Conservation (phyloP, 2,888 invertebrate species). For the Chrysolina americana region DNA sequence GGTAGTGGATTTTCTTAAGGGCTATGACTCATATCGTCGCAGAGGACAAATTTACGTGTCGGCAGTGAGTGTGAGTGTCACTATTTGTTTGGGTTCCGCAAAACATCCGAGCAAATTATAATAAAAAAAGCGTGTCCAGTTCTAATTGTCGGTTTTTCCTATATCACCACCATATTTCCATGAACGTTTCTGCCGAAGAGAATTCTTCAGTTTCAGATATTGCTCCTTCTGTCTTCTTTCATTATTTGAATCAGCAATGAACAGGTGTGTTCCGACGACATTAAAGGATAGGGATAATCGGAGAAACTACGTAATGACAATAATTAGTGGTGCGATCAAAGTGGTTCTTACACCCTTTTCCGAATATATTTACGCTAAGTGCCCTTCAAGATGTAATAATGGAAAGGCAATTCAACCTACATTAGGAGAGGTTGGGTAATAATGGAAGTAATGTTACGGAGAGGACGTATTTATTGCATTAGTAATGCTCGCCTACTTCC, state of each 20-base stretch:
- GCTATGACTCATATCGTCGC: no score
- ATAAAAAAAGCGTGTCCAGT: no score
- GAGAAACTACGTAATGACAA: constrained; percentile 24
- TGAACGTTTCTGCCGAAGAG: not conserved
- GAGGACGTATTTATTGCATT: not conserved
- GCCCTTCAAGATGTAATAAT: constrained; percentile 15
- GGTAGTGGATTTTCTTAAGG: no score
- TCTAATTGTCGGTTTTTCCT: no score
- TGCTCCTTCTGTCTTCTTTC: not conserved
- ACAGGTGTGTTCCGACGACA: constrained; percentile 1
- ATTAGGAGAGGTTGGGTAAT: constrained; percentile 4
- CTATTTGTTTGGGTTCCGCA: no score
- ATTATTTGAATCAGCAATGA: not conserved
- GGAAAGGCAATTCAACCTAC: not conserved
- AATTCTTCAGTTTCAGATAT: not conserved
- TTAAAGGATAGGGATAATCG: constrained; percentile 9
- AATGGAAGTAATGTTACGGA: not conserved
- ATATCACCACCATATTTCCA: no score
- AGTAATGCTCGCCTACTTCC: not conserved
- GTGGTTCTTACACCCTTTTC: constrained; percentile 22
- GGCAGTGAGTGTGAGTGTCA: no score
- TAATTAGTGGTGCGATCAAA: constrained; percentile 24
- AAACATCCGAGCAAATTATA: no score
- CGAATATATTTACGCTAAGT: constrained; percentile 15
- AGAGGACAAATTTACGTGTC: no score